Conservation (phyloP, 2,797 vertebrate genomes). For the Hoplostethus mediterraneus region DNA sequence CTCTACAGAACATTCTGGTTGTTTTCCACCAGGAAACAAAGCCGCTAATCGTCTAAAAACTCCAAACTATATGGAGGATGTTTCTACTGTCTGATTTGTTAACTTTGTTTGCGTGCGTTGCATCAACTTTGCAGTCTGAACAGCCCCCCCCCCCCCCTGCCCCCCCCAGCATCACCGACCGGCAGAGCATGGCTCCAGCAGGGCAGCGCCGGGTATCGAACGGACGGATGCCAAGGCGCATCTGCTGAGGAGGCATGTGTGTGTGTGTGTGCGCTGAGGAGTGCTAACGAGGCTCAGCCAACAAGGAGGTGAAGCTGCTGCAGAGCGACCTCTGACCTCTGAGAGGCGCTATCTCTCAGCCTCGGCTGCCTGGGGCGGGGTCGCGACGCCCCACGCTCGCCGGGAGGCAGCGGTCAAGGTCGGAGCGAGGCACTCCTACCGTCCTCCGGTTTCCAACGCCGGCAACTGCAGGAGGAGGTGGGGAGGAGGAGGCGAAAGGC, state of each 20-base stretch:
- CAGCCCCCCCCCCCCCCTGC: slow-evolving; percentile 61
- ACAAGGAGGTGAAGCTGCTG: slow-evolving; percentile 64
- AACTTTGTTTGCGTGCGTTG: slow-evolving; percentile 38
- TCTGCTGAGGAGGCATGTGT: slow-evolving; percentile 42
- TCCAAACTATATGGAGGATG: slow-evolving; percentile 51
- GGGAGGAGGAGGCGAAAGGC: slow-evolving; percentile 5
- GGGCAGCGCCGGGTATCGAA: slow-evolving; percentile 33
- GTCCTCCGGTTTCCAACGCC: slow-evolving; percentile 66
- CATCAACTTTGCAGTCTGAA: slow-evolving; percentile 37
- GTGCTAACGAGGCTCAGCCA: slow-evolving; percentile 65
- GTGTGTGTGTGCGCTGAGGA: slow-evolving; percentile 42
- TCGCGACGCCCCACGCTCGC: slow-evolving; percentile 19
- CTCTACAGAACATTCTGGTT: slow-evolving; percentile 54
- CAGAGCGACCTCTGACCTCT: slow-evolving; percentile 65
- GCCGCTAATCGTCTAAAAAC: slow-evolving; percentile 40
- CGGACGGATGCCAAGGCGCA: slow-evolving; percentile 60
- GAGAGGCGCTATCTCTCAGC: slow-evolving; percentile 54
- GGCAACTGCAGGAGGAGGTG: slow-evolving; percentile 43
- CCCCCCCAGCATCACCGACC: slow-evolving; percentile 5
- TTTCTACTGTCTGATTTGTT: slow-evolving; percentile 64
- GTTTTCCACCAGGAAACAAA: slow-evolving; percentile 11
- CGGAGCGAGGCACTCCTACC: slow-evolving; percentile 43
- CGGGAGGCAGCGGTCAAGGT: slow-evolving; percentile 63
- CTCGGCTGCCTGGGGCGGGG: slow-evolving; percentile 56
- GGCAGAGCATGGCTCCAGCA: slow-evolving; percentile 43